Percentiles rank a stretch among this genome's conserved stretches.
These are phyloP conservation scores for Pseudachorutes palmiensis DNA, from an alignment of 1,140 invertebrate species.

Conservation along the genomic window DNA sequence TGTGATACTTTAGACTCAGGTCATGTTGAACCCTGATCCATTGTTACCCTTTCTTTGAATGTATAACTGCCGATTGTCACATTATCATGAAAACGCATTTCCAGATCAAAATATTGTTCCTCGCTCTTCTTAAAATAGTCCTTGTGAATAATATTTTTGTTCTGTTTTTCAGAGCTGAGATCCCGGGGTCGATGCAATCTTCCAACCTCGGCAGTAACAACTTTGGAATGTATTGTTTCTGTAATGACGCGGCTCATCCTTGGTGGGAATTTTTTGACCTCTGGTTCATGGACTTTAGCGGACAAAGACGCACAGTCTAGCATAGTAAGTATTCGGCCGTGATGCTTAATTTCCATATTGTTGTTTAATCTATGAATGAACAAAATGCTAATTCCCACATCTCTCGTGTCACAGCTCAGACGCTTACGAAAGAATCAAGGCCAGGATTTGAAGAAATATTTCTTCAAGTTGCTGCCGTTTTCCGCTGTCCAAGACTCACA, in stretches of 20 bases:
- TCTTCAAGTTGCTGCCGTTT: slow-evolving; percentile 27
- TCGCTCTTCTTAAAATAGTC: no score
- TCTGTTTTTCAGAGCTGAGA: neutral
- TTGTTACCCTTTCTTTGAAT: neutral
- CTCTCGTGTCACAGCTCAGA: slow-evolving; percentile 16
- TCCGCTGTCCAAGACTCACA: slow-evolving; percentile 21
- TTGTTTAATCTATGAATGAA: neutral
- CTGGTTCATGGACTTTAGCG: neutral
- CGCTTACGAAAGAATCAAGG: slow-evolving; percentile 21
- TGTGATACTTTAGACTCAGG: no score
- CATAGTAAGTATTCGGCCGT: neutral
- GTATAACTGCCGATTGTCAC: neutral
- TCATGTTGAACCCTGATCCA: no score
- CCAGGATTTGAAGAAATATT: slow-evolving; percentile 26
- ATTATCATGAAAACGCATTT: no score
- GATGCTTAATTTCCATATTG: neutral
- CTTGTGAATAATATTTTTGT: no score
- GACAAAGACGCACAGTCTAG: neutral
- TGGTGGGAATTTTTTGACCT: neutral
- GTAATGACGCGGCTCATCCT: slow-evolving; percentile 12
- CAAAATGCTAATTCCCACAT: no score
- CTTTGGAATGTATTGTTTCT: slow-evolving; percentile 13
- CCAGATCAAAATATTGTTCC: no score
- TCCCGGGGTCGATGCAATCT: neutral
- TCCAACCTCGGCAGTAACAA: slow-evolving; percentile 14